Evolutionary conservation across 2,113 vertebrate species (phyloP), one percentile per base, ranked within the genome.

Genomic region (Hippocampus mohnikei): DNA sequence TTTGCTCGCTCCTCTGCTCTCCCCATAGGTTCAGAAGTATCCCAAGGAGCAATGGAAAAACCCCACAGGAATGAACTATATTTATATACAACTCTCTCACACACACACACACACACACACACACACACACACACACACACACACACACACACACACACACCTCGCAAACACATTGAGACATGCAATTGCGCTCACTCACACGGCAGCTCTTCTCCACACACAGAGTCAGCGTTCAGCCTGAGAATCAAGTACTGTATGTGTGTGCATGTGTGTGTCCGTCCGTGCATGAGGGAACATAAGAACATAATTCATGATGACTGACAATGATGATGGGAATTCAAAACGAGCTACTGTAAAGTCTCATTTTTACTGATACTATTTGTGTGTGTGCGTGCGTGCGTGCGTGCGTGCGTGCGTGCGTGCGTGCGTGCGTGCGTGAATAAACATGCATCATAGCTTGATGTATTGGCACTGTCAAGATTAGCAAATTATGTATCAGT

Each of bases 41-140:
- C 81, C 78, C 74, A 83, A 66, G 81, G 85, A 87, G 82, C 76
- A 81, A 58, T 68, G 76, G 69, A 78, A 77, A 81, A 85, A 75
- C 0, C 65, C 83, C 80, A 78, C 77, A 76, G 84, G 87, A 90
- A 87, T 88, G 79, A 69, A 88, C 89, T 83, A 85, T 88, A 88
- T 88, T 87, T 88, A 90, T 85, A 86, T 75, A 81, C 75, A 60
- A 71, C 60, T 68, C 52, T 23, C 48, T 64, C 61, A 62, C 64
- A 33, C 29, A 33, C 29, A 4, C 2, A 4, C 29, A 33, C 29
- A 33, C 29, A 62, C 72, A 74, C 61, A 74, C 62, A 66, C 56
- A 58, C 64, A 69, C n/a, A 76, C n/a, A 48, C 41, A 65, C 70
- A 74, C 61, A 74, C 62, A 66, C 56, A 58, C 64, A 71, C 25